Conservation (phyloP, 2,113 vertebrate species). For the Girardinichthys multiradiatus region DNA sequence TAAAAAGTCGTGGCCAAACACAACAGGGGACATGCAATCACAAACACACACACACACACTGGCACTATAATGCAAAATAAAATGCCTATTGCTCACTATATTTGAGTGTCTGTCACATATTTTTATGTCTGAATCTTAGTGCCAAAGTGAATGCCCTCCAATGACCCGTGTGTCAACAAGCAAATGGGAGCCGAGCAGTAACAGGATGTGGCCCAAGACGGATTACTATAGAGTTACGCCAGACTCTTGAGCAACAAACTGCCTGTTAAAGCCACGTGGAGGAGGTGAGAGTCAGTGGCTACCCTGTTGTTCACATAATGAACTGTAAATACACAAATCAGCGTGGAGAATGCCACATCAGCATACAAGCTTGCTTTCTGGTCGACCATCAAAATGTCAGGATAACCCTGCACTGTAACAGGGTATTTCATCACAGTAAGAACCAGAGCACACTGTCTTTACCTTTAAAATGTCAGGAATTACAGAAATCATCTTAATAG, state of each 20-base stretch:
- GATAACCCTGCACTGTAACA: constrained; percentile 28
- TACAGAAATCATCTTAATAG: neutral
- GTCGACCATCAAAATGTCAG: constrained; percentile 46
- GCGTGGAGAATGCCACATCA: constrained; percentile 41
- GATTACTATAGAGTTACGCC: constrained; percentile 46
- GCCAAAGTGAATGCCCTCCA: constrained; percentile 58
- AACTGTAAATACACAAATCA: constrained; percentile 17
- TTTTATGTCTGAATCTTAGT: constrained; percentile 58
- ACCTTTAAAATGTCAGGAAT: neutral
- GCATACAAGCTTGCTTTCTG: neutral
- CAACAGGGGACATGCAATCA: constrained; percentile 33
- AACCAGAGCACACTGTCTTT: neutral
- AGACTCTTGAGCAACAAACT: constrained; percentile 61
- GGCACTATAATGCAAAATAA: constrained; percentile 42
- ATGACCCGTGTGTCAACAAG: constrained; percentile 70
- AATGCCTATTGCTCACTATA: constrained; percentile 38
- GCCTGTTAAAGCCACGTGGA: constrained; percentile 44
- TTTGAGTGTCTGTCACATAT: constrained; percentile 48
- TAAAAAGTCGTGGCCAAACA: constrained; percentile 58
- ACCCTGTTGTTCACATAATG: constrained; percentile 3
- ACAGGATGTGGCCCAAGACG: constrained; percentile 70
- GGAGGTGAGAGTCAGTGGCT: constrained; percentile 27
- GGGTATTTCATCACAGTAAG: constrained; percentile 16
- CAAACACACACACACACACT: constrained; percentile 18
- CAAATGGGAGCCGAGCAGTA: constrained; percentile 59